These are phyloP conservation scores for Eristalis arbustorum DNA, from an alignment of 2,888 invertebrate genomes.

Conservation along the genomic window DNA sequence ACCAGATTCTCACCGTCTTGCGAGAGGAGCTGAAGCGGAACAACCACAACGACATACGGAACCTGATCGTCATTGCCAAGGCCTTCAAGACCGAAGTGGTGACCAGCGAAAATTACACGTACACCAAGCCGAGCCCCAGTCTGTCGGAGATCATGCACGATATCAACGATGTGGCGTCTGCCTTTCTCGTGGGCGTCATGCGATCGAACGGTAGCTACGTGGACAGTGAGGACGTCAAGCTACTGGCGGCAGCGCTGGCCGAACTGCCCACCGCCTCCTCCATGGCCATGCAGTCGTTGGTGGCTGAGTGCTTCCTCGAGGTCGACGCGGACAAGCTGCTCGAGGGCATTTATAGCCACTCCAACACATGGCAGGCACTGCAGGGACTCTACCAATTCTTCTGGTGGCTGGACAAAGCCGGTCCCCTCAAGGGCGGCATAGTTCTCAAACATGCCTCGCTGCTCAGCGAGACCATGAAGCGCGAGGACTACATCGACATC, in stretches of 20 bases:
- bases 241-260: background rate
- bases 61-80: background rate
- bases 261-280: slow-evolving; percentile 1
- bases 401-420: background rate
- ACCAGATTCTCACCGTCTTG: background rate
- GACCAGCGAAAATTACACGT: background rate
- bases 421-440: background rate
- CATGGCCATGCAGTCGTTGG: slow-evolving; percentile 10
- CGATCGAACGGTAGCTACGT: background rate
- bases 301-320: background rate
- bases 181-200: background rate
- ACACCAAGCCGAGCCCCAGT: background rate
- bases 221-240: background rate
- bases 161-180: background rate
- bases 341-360: background rate
- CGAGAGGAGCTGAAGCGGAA: background rate
- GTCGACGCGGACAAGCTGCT: background rate
- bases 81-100: background rate
- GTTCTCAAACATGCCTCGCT: slow-evolving; percentile 8
- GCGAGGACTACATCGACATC: background rate
- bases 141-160: background rate
- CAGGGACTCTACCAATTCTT: background rate
- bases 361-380: slow-evolving; percentile 15
- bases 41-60: background rate
- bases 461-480: background rate